These are phyloP conservation scores for Mesocricetus auratus DNA, from an alignment of 2,113 vertebrate species.

Conservation along the genomic window DNA sequence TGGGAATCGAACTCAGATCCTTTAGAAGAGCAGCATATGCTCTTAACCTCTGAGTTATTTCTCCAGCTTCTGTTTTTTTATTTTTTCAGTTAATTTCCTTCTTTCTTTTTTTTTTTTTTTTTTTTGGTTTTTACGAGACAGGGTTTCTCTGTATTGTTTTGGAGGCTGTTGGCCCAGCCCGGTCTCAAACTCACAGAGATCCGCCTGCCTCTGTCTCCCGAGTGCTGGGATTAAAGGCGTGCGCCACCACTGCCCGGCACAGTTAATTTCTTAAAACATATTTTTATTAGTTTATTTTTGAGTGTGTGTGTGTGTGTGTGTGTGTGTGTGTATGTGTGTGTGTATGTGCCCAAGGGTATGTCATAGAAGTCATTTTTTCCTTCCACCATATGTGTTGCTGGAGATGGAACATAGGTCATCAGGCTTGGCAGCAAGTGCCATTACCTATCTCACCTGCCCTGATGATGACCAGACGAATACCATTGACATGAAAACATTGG, in stretches of 20 bases:
- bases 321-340: not conserved
- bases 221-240: too few species aligned
- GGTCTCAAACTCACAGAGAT: too few species aligned
- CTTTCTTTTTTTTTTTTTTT: too few species aligned
- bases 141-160: too few species aligned
- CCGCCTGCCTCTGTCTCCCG: too few species aligned
- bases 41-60: not conserved
- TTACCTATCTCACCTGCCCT: not conserved
- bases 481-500: not conserved
- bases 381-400: not conserved
- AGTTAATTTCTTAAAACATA: not conserved
- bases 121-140: too few species aligned
- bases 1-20: not conserved
- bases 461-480: not conserved
- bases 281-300: not conserved
- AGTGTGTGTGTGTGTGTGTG: not conserved
- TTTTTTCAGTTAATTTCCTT: not conserved
- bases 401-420: not conserved
- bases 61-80: not conserved
- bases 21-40: not conserved
- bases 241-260: too few species aligned
- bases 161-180: too few species aligned
- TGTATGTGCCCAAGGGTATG: not conserved
- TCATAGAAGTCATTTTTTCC: not conserved
- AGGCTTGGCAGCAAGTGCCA: not conserved